Evolutionary conservation across 2,113 vertebrate species (phyloP), one percentile per base, ranked within the genome.

Genomic region (Nothoprocta pentlandii): DNA sequence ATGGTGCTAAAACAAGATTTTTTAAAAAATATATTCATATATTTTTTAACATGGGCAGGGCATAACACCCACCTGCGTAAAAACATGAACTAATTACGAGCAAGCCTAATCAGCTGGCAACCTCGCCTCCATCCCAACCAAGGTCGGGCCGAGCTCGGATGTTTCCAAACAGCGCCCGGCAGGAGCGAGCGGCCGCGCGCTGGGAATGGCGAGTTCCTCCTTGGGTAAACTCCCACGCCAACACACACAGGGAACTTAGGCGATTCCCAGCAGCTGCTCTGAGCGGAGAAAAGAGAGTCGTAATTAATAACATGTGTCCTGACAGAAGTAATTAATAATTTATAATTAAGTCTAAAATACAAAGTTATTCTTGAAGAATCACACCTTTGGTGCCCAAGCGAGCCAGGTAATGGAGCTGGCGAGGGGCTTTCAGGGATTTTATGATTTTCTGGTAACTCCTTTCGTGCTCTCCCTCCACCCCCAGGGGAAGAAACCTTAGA

Each of bases 241-340:
- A 92, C 70, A 90, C 78, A 94, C n/a, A 93, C 67, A 77, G 83
- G 81, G 91, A 97, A 95, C 94, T 93, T 95, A 94, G 30, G n/a
- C 78, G 51, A 92, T 97, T 97, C 93, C 95, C 94, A 96, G 95
- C 97, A 98, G 97, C 97, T 98, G 96, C 86, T 97, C 93, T 92
- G 84, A 85, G 93, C 80, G 97, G 97, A 97, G 95, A 95, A 96
- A 93, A 97, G 95, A 97, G 80, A 97, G 90, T 96, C 91, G 82
- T 97, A 97, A 98, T 98, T 98, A 98, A 98, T 97, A 98, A 97
- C 97, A 97, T 93, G 97, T 97, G 97, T 97, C 96, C 97, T 97
- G 97, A 98, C 97, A 97, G 96, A 95, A 96, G 54, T 97, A 97
- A 98, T 98, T 97, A 98, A 98, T 98, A 98, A 98, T 98, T 97